Evolutionary conservation across 2,888 invertebrate species (phyloP).

Genomic region (Bombyx huttoni): DNA sequence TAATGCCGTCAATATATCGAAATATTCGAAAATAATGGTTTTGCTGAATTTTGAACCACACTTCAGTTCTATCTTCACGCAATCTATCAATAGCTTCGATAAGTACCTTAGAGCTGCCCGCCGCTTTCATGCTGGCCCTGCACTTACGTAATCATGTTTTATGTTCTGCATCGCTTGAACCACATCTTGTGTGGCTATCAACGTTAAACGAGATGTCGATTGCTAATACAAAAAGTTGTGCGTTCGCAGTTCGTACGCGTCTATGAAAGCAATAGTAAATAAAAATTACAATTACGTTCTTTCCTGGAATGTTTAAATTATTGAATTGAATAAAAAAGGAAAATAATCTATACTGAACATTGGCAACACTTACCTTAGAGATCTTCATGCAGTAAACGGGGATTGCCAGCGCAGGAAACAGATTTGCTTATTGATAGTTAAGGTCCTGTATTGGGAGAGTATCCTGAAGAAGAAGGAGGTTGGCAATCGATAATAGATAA

Average conservation of each 20-base stretch:
- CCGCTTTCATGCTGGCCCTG: constrained; percentile 29
- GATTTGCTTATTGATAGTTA: too few relatives aligned
- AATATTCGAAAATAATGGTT: background rate
- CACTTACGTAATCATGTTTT: constrained; percentile 38
- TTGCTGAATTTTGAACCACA: background rate
- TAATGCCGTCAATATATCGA: too few relatives aligned
- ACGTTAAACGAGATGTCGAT: constrained; percentile 22
- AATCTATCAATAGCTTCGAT: constrained; percentile 33
- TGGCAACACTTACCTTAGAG: too few relatives aligned
- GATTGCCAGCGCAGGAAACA: too few relatives aligned
- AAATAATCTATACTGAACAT: too few relatives aligned
- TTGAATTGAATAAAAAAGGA: too few relatives aligned
- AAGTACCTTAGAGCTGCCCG: constrained; percentile 17
- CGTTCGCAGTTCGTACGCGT: background rate
- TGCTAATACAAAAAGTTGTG: constrained; percentile 9
- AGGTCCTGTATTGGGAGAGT: too few relatives aligned
- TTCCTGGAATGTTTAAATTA: too few relatives aligned
- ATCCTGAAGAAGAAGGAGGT: too few relatives aligned
- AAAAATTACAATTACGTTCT: background rate
- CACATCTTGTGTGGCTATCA: constrained; percentile 17
- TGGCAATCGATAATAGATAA: too few relatives aligned
- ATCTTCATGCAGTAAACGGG: too few relatives aligned
- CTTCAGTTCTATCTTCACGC: constrained; percentile 10
- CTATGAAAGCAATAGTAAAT: background rate
- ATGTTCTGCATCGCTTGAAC: constrained; percentile 30